Base-by-base conservation (phyloP, 2,888 invertebrate genomes). In the Pilophorus perplexus region DNA sequence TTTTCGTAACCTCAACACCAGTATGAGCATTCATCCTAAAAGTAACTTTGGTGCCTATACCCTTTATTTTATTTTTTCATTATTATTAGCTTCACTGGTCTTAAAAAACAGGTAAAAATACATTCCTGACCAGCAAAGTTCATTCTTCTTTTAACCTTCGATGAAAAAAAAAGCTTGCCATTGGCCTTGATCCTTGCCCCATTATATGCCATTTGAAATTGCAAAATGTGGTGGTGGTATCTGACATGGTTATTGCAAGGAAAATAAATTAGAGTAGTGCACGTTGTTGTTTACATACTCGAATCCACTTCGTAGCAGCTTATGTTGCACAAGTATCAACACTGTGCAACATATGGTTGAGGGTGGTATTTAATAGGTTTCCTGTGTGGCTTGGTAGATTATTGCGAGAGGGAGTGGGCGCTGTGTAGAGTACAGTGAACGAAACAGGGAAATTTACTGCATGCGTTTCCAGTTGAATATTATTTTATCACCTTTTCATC, bases 161-260 rank as follows among this genome's bases (percentile, higher is more conserved):
- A 23, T 20, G 38, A n/a, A n/a, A n/a, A n/a, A 37, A 55, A 8
- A 33, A 55, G 55, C 14, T 55, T 6, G 20, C 20, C 20, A 27
- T 55, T 37, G 8, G 55, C 23, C 37, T 37, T 18, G 37, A 37
- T 55, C 55, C 33, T 40, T 57, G 25, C 14, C n/a, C n/a, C n/a
- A n/a, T n/a, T n/a, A n/a, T n/a, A n/a, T n/a, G 28, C 22, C 22
- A 33, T 25, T 28, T 33, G 54, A 28, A 20, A 16, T 57, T 38
- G 40, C 23, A 18, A 57, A 23, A 57, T 40, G 20, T 57, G 57
- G 57, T 57, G 57, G 57, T 57, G 57, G 57, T 57, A 57, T 57
- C 57, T 57, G 57, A 38, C 40, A 40, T 40, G 57, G 57, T 37
- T 12, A 40, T 33, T 57, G 23, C 40, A 14, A 57, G 23, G n/a